These are phyloP conservation scores for Balaeniceps rex DNA, from an alignment of 2,113 vertebrate species.

Conservation along the genomic window DNA sequence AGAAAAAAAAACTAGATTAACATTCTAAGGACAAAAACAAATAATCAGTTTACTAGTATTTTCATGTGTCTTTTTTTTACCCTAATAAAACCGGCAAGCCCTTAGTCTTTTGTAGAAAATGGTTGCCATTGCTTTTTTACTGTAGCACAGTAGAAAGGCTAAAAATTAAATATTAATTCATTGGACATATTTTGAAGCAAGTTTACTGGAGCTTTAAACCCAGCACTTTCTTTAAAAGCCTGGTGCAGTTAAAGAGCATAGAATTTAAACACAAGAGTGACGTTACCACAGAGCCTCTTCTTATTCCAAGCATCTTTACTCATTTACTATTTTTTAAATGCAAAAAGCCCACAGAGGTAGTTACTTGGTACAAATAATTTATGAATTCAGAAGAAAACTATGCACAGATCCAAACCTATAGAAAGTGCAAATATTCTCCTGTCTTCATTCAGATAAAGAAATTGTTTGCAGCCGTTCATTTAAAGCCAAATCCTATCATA, in stretches of 20 bases:
- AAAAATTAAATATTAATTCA: conserved; percentile 15
- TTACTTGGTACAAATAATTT: not conserved
- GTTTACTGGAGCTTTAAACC: not conserved
- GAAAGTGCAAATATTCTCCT: not conserved
- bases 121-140: not conserved
- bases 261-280: not conserved
- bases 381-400: not conserved
- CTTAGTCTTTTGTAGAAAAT: not conserved
- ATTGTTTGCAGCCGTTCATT: not conserved
- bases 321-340: not conserved
- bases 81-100: not conserved
- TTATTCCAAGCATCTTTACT: not conserved
- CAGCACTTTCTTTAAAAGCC: not conserved
- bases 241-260: not conserved
- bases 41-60: not conserved
- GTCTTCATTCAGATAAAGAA: not conserved
- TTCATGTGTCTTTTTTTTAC: not conserved
- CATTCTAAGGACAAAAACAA: not conserved
- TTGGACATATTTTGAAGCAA: not conserved
- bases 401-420: not conserved
- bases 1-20: not conserved
- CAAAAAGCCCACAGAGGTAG: not conserved
- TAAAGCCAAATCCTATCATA: not conserved
- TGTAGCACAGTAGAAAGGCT: not conserved
- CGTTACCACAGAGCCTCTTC: not conserved